A percentile compares a stretch with the other conserved stretches of the same genome.
phyloP scores from a whole-genome alignment of 2,888 invertebrate genomes.

The Drosophila nr. perissopoda region DNA sequence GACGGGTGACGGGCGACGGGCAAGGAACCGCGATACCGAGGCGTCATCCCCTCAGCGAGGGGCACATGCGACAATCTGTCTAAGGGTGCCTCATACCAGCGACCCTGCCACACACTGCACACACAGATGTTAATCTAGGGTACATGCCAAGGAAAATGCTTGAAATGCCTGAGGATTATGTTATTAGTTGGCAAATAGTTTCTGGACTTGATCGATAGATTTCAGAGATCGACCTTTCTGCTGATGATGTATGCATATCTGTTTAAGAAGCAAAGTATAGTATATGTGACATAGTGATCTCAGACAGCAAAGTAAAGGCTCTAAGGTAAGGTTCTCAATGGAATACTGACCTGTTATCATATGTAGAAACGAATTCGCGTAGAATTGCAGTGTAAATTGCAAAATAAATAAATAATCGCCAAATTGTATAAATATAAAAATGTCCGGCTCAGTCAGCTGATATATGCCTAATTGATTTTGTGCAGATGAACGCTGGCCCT shows the following conservation, averaged over 20 bases:
- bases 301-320: background rate
- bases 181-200: slow-evolving; percentile 19
- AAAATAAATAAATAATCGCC: background rate
- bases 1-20: slow-evolving; percentile 20
- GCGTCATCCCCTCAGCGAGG: slow-evolving; percentile 76
- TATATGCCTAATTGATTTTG: background rate
- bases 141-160: slow-evolving; percentile 16
- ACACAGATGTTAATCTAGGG: slow-evolving; percentile 2
- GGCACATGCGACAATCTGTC: slow-evolving; percentile 33
- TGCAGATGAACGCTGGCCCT: background rate
- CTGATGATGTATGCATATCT: no score
- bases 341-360: background rate
- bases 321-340: background rate
- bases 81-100: slow-evolving; percentile 40
- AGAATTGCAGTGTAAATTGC: background rate
- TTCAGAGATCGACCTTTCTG: background rate
- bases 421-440: background rate
- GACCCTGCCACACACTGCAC: slow-evolving; percentile 5
- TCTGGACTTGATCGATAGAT: background rate
- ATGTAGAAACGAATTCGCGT: background rate
- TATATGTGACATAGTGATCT: background rate
- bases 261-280: background rate
- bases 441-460: background rate
- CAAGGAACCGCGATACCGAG: slow-evolving; percentile 51
- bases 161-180: slow-evolving; percentile 24